Base-by-base conservation (phyloP, 2,113 vertebrate species). In the Apaloderma vittatum region DNA sequence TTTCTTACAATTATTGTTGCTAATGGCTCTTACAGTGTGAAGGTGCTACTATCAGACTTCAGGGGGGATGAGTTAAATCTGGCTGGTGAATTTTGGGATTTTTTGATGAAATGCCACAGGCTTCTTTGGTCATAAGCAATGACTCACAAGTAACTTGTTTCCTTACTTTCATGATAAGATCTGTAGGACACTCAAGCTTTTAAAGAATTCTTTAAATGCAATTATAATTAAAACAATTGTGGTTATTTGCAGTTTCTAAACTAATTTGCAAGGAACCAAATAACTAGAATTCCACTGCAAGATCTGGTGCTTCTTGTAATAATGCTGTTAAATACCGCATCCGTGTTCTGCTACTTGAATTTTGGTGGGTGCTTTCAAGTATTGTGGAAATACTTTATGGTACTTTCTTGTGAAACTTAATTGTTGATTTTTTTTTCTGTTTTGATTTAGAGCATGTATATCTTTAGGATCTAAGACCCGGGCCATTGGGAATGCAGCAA, bases 401-500 rank as follows among this genome's bases (percentile, higher is more conserved):
- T 43, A 6, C 11, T 70, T 54, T 78, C 9, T 71, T 48, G 30
- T 43, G 63, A 72, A 91, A 14, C 22, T 91, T 12, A 66, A 4
- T 82, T 43, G 63, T 29, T 55, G 8, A 65, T 29, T 34, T 37
- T n/a, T 4, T 20, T 17, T 13, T 22, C 62, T 88, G 13, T 86
- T 84, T 32, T 76, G 87, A 15, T 93, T 82, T 98, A 99, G 99
- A 96, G 99, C 99, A 37, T 99, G 99, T 97, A 98, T 99, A 97
- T 99, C 99, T 92, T 97, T 99, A 98, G 99, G 99, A 93, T 97
- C 99, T 86, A 99, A 99, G 98, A 99, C 99, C 76, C 98, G 99
- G 70, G 98, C 99, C 79, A 99, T 99, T 94, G 99, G 99, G 97
- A 99, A 99, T 97, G 99, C 99, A 95, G 99, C 99, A 48, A 99